Evolutionary conservation across 2,888 invertebrate genomes (phyloP).

Genomic region (Brachyopa scutellaris): DNA sequence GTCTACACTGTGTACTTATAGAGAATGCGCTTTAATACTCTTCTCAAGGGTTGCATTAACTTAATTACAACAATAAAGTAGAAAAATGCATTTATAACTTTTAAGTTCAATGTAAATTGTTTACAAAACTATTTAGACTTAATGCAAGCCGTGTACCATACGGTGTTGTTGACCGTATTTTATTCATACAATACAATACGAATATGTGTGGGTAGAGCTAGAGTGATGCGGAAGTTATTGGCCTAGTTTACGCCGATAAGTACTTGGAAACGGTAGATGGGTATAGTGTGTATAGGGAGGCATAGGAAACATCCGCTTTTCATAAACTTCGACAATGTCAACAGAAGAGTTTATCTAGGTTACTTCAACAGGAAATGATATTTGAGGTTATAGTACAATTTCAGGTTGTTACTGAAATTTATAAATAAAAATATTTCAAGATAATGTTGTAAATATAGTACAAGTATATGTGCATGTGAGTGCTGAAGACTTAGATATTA

Average conservation of each 20-base stretch:
- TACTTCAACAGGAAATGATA: constrained; percentile 34
- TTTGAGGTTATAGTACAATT: neutral
- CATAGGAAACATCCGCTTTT: constrained; percentile 19
- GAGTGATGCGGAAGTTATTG: constrained; percentile 31
- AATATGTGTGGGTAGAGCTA: constrained; percentile 24
- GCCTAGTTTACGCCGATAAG: constrained; percentile 53
- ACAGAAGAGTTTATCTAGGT: constrained; percentile 51
- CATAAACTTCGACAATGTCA: constrained; percentile 55
- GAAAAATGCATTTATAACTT: neutral
- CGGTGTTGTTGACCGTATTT: constrained; percentile 18
- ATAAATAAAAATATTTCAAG: too few relatives aligned
- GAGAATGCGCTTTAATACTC: neutral
- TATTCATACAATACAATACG: too few relatives aligned
- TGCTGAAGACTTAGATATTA: too few relatives aligned
- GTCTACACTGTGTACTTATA: neutral
- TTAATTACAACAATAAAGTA: constrained; percentile 9
- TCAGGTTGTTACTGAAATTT: neutral
- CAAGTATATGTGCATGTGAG: too few relatives aligned
- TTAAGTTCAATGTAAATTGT: constrained; percentile 37
- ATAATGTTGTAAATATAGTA: too few relatives aligned
- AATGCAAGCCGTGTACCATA: constrained; percentile 1
- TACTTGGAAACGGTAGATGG: neutral
- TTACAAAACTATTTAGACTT: constrained; percentile 29
- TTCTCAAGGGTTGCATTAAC: constrained; percentile 31
- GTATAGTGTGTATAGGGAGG: neutral